These are phyloP conservation scores for Rhopalosiphum maidis DNA, from an alignment of 1,140 invertebrate genomes.

Conservation along the genomic window DNA sequence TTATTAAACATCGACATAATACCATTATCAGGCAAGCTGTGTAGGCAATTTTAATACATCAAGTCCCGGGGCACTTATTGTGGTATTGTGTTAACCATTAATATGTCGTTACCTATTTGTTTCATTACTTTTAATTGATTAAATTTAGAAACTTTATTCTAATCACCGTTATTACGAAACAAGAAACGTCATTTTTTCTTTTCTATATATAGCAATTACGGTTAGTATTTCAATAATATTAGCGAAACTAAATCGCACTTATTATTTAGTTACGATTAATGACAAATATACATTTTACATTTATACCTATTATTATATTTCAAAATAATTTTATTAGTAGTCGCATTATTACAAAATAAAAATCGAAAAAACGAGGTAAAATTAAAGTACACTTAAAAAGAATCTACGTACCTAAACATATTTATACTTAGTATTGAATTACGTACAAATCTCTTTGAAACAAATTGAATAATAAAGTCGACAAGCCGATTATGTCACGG, in stretches of 20 bases:
- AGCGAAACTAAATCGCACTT: neutral
- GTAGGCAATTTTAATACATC: constrained; percentile 21
- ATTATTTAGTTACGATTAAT: neutral
- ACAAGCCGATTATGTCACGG: constrained; percentile 51
- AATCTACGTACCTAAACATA: neutral
- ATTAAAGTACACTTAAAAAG: neutral
- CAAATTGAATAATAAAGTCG: constrained; percentile 43
- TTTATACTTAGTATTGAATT: neutral
- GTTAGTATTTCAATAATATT: neutral
- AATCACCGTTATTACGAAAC: neutral
- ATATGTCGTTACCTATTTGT: neutral
- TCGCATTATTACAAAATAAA: neutral
- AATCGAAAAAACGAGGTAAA: neutral
- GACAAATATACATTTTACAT: neutral
- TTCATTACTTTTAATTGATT: neutral
- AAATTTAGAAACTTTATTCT: constrained; percentile 18
- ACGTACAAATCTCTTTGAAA: constrained; percentile 22
- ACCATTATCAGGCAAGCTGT: neutral
- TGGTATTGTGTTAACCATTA: neutral
- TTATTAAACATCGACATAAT: neutral
- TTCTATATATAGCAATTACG: neutral
- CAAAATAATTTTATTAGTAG: neutral
- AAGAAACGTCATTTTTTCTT: neutral
- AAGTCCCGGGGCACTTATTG: neutral
- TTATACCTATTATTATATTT: neutral